Base-by-base conservation (phyloP, 2,797 vertebrate genomes). In the Bucorvus abyssinicus region DNA sequence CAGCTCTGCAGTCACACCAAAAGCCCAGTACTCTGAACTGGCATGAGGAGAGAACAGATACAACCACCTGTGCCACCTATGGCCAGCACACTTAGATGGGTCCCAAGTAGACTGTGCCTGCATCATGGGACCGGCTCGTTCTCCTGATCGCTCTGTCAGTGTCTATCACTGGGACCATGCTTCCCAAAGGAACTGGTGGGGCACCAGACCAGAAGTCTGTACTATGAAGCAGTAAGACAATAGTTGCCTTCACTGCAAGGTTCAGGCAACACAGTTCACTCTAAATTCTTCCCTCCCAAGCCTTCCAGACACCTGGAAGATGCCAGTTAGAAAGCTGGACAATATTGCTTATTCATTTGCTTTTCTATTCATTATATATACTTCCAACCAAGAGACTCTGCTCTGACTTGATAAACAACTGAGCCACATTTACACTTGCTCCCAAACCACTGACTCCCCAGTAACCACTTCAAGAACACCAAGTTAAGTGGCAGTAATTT, bases 401-500 rank as follows among this genome's bases (percentile, higher is more conserved):
- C 61, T 70, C 36, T 73, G 53, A 30, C 67, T 26, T 42, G 52
- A 67, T 34, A 67, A 76, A 36, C 34, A 88, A 75, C 40, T n/a
- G 42, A 81, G n/a, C 16, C 76, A 88, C 69, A 32, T 78, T 77
- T 69, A 69, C 53, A 60, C 63, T 90, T 82, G 40, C 56, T 86
- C 50, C 83, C 59, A 76, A 75, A 49, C 32, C 86, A 44, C 12
- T n/a, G 47, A 60, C 21, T 79, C 65, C 76, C 47, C 59, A 36
- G 17, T 67, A 90, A 79, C 49, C 59, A 81, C 74, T 90, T 79
- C 21, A 84, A 81, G 84, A 91, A 60, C 57, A 84, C 29, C 36
- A 55, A 84, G 49, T 45, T 55, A 71, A 88, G 74, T 77, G 79
- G 60, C 59, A 90, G 60, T 36, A 68, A 74, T 90, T 94, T 96